phyloP scores from a whole-genome alignment of 2,888 invertebrate genomes.

The Seladonia tumulorum region DNA sequence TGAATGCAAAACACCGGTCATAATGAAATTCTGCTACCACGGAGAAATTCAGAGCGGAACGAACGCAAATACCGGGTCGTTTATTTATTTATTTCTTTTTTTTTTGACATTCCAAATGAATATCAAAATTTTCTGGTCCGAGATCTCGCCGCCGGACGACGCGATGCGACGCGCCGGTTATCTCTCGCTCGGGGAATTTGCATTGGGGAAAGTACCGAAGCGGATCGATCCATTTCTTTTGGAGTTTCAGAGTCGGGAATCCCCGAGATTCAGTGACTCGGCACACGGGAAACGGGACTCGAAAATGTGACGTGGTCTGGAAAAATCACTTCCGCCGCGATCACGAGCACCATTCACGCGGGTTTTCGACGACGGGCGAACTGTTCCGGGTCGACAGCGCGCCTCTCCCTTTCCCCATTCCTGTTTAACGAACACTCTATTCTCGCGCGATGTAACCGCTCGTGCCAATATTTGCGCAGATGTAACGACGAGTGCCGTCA shows the following conservation, averaged over 20 bases:
- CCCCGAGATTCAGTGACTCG: slow-evolving; percentile 11
- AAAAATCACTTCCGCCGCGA: slow-evolving; percentile 62
- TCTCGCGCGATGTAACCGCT: slow-evolving; percentile 24
- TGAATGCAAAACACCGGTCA: neutral
- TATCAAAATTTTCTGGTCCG: neutral
- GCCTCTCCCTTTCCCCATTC: slow-evolving; percentile 21
- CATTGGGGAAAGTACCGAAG: neutral
- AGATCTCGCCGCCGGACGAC: neutral
- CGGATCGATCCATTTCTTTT: slow-evolving; percentile 21
- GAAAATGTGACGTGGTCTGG: slow-evolving; percentile 46
- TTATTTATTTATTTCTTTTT: too few species aligned
- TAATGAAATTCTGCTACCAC: neutral
- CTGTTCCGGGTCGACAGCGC: slow-evolving; percentile 36
- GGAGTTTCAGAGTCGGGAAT: slow-evolving; percentile 5
- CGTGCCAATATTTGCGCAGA: slow-evolving; percentile 29
- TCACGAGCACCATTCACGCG: slow-evolving; percentile 47
- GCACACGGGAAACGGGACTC: slow-evolving; percentile 18
- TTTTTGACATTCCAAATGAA: neutral
- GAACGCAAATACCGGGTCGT: neutral
- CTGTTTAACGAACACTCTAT: slow-evolving; percentile 63
- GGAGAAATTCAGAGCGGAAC: neutral
- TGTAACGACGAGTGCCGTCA: slow-evolving; percentile 1
- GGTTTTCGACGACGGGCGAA: slow-evolving; percentile 32
- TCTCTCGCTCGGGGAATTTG: neutral
- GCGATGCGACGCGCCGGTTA: neutral